Percentiles rank a stretch among this genome's conserved stretches.
Evolutionary conservation across 2,113 vertebrate genomes (phyloP).

Genomic region (Myotis lucifugus): DNA sequence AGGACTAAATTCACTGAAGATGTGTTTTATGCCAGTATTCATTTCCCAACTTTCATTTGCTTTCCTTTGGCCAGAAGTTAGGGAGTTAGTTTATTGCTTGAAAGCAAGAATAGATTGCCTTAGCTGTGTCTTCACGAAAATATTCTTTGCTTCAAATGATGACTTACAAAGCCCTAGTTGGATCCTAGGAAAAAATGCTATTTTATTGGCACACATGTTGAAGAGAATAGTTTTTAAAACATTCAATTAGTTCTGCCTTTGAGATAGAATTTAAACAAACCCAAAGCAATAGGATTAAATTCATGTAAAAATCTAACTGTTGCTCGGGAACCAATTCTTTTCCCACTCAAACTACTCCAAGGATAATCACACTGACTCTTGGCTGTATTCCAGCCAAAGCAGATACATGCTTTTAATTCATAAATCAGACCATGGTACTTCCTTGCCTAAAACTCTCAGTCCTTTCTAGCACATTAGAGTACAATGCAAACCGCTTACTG

Average conservation of each 20-base stretch:
- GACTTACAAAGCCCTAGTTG: conserved; percentile 24
- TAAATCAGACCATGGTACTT: background rate
- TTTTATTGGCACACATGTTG: conserved; percentile 64
- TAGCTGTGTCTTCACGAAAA: conserved; percentile 37
- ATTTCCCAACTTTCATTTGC: conserved; percentile 55
- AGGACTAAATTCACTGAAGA: conserved; percentile 20
- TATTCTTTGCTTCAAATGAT: conserved; percentile 27
- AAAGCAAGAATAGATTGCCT: conserved; percentile 28
- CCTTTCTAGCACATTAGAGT: background rate
- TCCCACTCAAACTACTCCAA: background rate
- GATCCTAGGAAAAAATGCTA: conserved; percentile 38
- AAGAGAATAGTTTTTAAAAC: conserved; percentile 65
- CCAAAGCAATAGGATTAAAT: conserved; percentile 39
- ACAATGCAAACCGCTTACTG: background rate
- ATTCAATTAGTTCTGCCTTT: conserved; percentile 68
- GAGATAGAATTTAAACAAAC: conserved; percentile 57
- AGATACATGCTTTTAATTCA: background rate
- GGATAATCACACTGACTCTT: conserved; percentile 16
- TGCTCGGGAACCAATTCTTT: conserved; percentile 48
- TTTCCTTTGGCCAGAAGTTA: conserved; percentile 49
- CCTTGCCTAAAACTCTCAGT: background rate
- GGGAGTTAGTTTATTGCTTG: conserved; percentile 40
- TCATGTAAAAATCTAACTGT: background rate
- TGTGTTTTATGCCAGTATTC: conserved; percentile 23
- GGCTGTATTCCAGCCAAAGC: background rate